These are phyloP conservation scores for Thamnophis elegans DNA, from an alignment of 2,797 vertebrate genomes.

Conservation along the genomic window DNA sequence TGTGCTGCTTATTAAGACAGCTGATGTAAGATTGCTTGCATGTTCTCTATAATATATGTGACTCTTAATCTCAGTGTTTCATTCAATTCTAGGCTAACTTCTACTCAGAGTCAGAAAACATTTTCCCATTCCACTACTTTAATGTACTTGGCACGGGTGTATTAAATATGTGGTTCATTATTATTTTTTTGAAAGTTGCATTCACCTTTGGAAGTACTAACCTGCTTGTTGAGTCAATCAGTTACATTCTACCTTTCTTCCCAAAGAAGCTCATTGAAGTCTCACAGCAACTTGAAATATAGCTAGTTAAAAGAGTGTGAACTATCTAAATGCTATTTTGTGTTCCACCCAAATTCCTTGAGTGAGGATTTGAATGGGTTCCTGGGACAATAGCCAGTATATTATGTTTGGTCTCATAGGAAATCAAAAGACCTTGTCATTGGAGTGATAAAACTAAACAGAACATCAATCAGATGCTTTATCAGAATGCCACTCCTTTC, in stretches of 20 bases:
- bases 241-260: not conserved
- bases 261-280: not conserved
- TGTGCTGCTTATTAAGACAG: conserved; percentile 42
- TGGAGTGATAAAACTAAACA: not conserved
- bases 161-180: not conserved
- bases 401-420: not conserved
- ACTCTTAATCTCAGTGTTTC: not conserved
- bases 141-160: not conserved
- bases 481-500: not conserved
- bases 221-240: not conserved
- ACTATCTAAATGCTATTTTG: not conserved
- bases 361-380: not conserved
- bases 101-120: not conserved
- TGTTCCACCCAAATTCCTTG: not conserved
- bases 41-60: not conserved
- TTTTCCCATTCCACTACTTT: not conserved
- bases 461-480: not conserved
- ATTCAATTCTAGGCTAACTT: not conserved
- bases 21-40: not conserved
- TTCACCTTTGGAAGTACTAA: not conserved
- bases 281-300: not conserved
- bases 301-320: not conserved
- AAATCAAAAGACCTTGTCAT: not conserved
- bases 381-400: not conserved
- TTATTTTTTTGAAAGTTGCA: not conserved